These are phyloP conservation scores for Drosophila virilis DNA, from an alignment of 1,140 invertebrate species.

Conservation along the genomic window DNA sequence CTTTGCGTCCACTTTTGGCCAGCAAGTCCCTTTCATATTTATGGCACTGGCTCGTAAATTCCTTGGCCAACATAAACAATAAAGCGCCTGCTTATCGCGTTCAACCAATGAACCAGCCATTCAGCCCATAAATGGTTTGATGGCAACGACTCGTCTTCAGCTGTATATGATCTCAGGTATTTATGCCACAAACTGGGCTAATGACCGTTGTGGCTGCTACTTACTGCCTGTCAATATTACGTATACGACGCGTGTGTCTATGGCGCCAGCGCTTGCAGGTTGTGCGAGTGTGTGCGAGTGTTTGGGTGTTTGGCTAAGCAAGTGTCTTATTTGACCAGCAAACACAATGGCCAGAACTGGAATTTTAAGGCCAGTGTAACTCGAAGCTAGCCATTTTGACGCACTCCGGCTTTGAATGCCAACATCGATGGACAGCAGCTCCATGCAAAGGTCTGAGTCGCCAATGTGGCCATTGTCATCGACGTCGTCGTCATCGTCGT, in stretches of 20 bases:
- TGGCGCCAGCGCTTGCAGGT: constrained; percentile 3
- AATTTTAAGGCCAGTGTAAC: constrained; percentile 72
- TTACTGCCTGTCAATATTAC: constrained; percentile 24
- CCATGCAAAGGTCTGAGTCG: constrained; percentile 34
- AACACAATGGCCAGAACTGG: constrained; percentile 46
- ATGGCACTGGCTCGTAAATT: constrained; percentile 30
- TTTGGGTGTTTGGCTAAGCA: constrained; percentile 29
- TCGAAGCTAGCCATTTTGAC: constrained; percentile 54
- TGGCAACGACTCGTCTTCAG: neutral
- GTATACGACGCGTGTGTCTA: constrained; percentile 27
- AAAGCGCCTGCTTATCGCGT: constrained; percentile 35
- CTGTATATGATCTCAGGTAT: constrained; percentile 26
- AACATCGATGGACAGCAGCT: constrained; percentile 61
- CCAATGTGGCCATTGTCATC: constrained; percentile 44
- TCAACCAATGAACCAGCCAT: constrained; percentile 30
- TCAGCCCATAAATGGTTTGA: constrained; percentile 35
- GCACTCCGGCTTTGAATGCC: constrained; percentile 18
- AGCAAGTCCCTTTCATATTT: constrained; percentile 13
- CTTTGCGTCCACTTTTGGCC: constrained; percentile 34
- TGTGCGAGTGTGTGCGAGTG: neutral
- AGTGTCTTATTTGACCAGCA: constrained; percentile 70
- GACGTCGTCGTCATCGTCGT: constrained; percentile 26
- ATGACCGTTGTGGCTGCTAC: constrained; percentile 14
- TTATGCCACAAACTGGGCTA: constrained; percentile 28
- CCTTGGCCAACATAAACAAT: constrained; percentile 29